These are phyloP conservation scores for Conchocele bisecta DNA, from an alignment of 2,888 invertebrate species.

Conservation along the genomic window DNA sequence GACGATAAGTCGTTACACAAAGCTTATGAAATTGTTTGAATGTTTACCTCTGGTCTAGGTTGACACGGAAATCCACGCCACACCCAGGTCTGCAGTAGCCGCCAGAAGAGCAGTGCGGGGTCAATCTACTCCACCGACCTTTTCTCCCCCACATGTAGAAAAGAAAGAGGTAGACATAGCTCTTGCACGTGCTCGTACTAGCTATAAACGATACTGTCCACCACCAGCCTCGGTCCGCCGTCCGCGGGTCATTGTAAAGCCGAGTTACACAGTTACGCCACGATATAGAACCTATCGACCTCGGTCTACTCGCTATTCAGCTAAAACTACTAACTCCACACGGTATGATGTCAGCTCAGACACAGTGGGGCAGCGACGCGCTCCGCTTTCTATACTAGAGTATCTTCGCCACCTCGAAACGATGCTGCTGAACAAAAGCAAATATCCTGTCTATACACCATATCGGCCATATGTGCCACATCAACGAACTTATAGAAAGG, in stretches of 20 bases:
- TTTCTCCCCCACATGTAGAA: constrained; percentile 6
- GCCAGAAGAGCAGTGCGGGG: constrained; percentile 68
- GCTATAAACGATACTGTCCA: constrained; percentile 41
- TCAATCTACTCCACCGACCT: constrained; percentile 50
- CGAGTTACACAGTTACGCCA: constrained; percentile 48
- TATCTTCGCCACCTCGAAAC: constrained; percentile 58
- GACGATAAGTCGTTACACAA: too few species aligned
- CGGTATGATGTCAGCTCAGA: not conserved
- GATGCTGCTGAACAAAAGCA: constrained; percentile 33
- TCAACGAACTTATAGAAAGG: constrained; percentile 53
- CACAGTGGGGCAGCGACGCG: constrained; percentile 53
- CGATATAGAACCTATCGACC: constrained; percentile 45
- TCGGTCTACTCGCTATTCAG: constrained; percentile 3
- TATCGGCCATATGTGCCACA: constrained; percentile 41
- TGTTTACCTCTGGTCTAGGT: too few species aligned
- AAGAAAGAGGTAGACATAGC: constrained; percentile 55
- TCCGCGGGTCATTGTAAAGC: constrained; percentile 38
- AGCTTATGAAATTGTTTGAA: too few species aligned
- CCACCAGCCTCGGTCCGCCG: constrained; percentile 59
- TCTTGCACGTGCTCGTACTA: constrained; percentile 58
- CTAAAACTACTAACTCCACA: not conserved
- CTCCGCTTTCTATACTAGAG: constrained; percentile 57
- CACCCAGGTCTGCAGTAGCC: constrained; percentile 70
- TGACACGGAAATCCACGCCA: constrained; percentile 70
- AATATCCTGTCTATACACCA: constrained; percentile 31